phyloP scores from a whole-genome alignment of 2,797 vertebrate species.

The Liparis tanakae region DNA sequence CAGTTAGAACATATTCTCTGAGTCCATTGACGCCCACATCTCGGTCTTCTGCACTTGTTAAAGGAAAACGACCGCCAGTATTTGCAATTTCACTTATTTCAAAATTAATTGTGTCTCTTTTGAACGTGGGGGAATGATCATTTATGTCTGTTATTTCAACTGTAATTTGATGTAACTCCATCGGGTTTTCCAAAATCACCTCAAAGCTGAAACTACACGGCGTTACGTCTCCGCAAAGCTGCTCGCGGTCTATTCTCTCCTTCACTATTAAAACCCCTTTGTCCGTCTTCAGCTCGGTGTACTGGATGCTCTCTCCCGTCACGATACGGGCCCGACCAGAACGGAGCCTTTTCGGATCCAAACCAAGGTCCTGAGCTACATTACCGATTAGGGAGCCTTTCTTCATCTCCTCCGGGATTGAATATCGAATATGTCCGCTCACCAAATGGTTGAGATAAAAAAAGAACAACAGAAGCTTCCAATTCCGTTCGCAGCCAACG shows the following conservation, averaged over 20 bases:
- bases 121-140: slow-evolving; percentile 56
- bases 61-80: slow-evolving; percentile 27
- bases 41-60: slow-evolving; percentile 50
- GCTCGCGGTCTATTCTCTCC: slow-evolving; percentile 80
- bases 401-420: slow-evolving; percentile 85
- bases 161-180: slow-evolving; percentile 55
- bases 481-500: not conserved
- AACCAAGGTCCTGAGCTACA: slow-evolving; percentile 82
- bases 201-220: slow-evolving; percentile 69
- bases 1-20: slow-evolving; percentile 24
- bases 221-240: slow-evolving; percentile 73
- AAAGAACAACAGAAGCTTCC: slow-evolving; percentile 47
- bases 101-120: slow-evolving; percentile 32
- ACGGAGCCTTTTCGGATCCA: slow-evolving; percentile 78
- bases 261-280: slow-evolving; percentile 81
- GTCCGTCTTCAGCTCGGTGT: slow-evolving; percentile 83
- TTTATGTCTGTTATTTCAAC: slow-evolving; percentile 65
- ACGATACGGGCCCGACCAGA: slow-evolving; percentile 81
- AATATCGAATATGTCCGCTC: slow-evolving; percentile 82
- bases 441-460: slow-evolving; percentile 50
- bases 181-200: slow-evolving; percentile 66
- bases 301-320: slow-evolving; percentile 80
- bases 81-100: slow-evolving; percentile 58
- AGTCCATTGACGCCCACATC: slow-evolving; percentile 56
- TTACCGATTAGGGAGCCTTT: slow-evolving; percentile 84